phyloP scores from a whole-genome alignment of 1,140 invertebrate species.

The Orius insidiosus region DNA sequence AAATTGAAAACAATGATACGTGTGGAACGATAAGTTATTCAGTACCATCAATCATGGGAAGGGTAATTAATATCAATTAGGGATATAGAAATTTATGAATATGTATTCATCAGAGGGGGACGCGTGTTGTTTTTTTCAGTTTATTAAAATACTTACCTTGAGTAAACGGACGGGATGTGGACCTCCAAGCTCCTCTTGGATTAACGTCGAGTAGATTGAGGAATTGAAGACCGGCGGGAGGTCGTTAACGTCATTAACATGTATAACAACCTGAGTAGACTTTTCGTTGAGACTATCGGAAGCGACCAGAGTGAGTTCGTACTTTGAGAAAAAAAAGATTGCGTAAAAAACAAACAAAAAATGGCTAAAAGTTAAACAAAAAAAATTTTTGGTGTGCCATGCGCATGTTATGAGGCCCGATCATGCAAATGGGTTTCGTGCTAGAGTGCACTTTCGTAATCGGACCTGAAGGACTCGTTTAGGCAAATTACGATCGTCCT shows the following conservation, averaged over 20 bases:
- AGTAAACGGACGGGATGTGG: constrained; percentile 38
- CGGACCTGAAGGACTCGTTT: constrained; percentile 80
- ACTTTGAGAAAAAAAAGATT: constrained; percentile 32
- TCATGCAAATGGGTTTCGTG: neutral
- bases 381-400: neutral
- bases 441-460: constrained; percentile 19
- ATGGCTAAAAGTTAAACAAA: constrained; percentile 5
- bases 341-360: constrained; percentile 15
- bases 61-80: too few species aligned
- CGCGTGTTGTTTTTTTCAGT: neutral
- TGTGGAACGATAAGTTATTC: too few species aligned
- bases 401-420: neutral
- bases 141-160: constrained; percentile 33
- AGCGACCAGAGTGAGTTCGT: constrained; percentile 68
- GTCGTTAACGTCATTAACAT: constrained; percentile 65
- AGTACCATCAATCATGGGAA: too few species aligned
- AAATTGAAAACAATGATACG: too few species aligned
- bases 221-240: constrained; percentile 58
- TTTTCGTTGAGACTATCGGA: constrained; percentile 75
- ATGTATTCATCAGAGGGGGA: neutral
- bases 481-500: constrained; percentile 83
- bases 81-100: too few species aligned
- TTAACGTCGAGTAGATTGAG: constrained; percentile 42
- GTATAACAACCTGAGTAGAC: constrained; percentile 55
- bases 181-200: constrained; percentile 44